A percentile compares a stretch with the other conserved stretches of the same genome.
These are phyloP conservation scores for Drosophila histrio DNA, from an alignment of 2,888 invertebrate species.

Conservation along the genomic window DNA sequence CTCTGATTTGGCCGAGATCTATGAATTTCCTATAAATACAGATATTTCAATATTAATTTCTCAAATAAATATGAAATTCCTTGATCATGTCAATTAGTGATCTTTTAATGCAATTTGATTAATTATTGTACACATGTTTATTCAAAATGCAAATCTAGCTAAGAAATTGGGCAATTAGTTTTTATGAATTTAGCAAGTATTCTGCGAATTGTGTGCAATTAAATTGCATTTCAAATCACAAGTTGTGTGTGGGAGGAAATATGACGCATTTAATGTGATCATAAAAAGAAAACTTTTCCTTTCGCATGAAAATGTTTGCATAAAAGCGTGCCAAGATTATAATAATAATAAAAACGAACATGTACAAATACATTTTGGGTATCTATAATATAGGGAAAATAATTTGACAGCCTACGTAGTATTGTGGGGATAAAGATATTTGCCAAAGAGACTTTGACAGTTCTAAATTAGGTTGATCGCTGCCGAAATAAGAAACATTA, in stretches of 20 bases:
- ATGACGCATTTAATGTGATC: conserved; percentile 31
- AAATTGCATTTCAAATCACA: conserved; percentile 17
- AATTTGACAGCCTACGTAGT: conserved; percentile 35
- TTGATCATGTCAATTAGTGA: conserved; percentile 25
- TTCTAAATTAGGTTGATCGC: conserved; percentile 68
- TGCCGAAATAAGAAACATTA: conserved; percentile 39
- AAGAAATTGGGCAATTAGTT: conserved; percentile 49
- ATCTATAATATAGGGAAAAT: conserved; percentile 11
- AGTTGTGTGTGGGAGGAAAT: not conserved
- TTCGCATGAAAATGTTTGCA: conserved; percentile 15
- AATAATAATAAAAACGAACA: not conserved
- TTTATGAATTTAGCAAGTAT: conserved; percentile 15
- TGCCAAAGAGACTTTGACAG: conserved; percentile 52
- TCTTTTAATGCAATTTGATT: conserved; percentile 37
- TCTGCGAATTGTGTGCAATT: conserved; percentile 41
- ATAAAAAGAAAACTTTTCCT: conserved; percentile 41
- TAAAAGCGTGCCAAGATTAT: conserved; percentile 48
- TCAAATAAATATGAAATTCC: not conserved
- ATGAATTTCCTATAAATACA: too few species aligned
- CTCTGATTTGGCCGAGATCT: too few species aligned
- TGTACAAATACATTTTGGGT: conserved; percentile 2
- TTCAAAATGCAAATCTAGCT: not conserved
- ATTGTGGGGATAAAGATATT: conserved; percentile 30
- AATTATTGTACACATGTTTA: conserved; percentile 50
- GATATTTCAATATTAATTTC: too few species aligned